Conservation (phyloP, 2,797 vertebrate genomes). For the Cryptoblepharus egeriae region DNA sequence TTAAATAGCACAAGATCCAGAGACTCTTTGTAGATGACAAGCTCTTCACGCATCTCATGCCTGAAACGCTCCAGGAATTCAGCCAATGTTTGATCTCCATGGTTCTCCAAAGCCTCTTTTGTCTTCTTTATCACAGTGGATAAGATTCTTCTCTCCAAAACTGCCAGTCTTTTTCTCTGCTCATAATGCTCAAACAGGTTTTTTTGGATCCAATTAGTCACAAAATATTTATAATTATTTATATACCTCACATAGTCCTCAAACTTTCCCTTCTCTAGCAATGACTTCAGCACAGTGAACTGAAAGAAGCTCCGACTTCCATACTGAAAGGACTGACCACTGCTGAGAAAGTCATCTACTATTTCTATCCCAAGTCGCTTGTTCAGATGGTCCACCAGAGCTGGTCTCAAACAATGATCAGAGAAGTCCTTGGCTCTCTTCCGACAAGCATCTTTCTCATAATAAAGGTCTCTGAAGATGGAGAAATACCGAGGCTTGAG, state of each 20-base stretch:
- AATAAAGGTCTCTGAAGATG: conserved; percentile 71
- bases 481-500: conserved; percentile 62
- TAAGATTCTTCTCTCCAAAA: conserved; percentile 50
- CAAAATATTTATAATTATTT: neutral
- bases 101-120: conserved; percentile 3
- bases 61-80: conserved; percentile 72
- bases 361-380: conserved; percentile 69
- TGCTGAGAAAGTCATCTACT: conserved; percentile 64
- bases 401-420: conserved; percentile 66
- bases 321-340: conserved; percentile 53
- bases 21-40: conserved; percentile 56
- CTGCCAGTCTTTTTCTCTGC: conserved; percentile 18
- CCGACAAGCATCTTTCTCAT: conserved; percentile 58
- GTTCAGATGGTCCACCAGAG: conserved; percentile 60
- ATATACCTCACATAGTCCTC: conserved; percentile 27
- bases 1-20: conserved; percentile 74
- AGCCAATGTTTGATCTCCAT: neutral
- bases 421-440: conserved; percentile 64
- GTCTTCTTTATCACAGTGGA: conserved; percentile 47
- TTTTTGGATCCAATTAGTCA: conserved; percentile 53
- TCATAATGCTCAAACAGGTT: conserved; percentile 36
- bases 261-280: conserved; percentile 71
- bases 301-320: conserved; percentile 57
- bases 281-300: conserved; percentile 59
- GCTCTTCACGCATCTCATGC: conserved; percentile 65